Evolutionary conservation across 2,888 invertebrate species (phyloP), one percentile per base, ranked within the genome.

Genomic region (Lordiphosa andalusiaca): DNA sequence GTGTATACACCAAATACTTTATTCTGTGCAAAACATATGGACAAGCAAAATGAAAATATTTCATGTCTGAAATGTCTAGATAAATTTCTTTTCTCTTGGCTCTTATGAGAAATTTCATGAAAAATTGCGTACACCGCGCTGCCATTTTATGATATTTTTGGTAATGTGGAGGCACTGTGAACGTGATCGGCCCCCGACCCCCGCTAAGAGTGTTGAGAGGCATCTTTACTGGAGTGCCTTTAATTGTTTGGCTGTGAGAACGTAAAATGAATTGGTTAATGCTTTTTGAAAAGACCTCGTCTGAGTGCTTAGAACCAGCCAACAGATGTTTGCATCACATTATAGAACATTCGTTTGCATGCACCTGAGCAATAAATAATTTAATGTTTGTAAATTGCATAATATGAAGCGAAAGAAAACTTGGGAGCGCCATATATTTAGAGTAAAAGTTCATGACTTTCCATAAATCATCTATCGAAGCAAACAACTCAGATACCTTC

Each of bases 301-400:
- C 30, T 10, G 30, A 9, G 30, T 30, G 30, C 10, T 30, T 3
- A 30, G 30, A 3, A 10, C 30, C 30, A 10, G 16, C 46, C 49
- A 39, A 61, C 80, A 78, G 71, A 83, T 82, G 69, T 58, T 63
- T 38, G 30, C 16, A 36, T 40, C 13, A 37, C 42, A 16, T 47
- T 73, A 61, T 80, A 71, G 80, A 44, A 44, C 19, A 21, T 5
- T 56, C 4, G 23, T 30, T 21, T 21, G 49, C 44, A 63, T 19
- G 44, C 51, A 65, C 63, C 57, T 64, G 57, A 40, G 41, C 38
- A 35, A 53, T 25, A 33, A 33, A 30, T 10, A 9, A 16, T 13
- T 25, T 13, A 42, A 42, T 7, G 41, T 25, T 30, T 30, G 30
- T 30, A 30, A 30, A 30, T 30, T 25, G 30, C 25, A 42, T 10